Conservation (phyloP, 64 coral and sea anemone genomes). For the Dendronephthya gigantea region DNA sequence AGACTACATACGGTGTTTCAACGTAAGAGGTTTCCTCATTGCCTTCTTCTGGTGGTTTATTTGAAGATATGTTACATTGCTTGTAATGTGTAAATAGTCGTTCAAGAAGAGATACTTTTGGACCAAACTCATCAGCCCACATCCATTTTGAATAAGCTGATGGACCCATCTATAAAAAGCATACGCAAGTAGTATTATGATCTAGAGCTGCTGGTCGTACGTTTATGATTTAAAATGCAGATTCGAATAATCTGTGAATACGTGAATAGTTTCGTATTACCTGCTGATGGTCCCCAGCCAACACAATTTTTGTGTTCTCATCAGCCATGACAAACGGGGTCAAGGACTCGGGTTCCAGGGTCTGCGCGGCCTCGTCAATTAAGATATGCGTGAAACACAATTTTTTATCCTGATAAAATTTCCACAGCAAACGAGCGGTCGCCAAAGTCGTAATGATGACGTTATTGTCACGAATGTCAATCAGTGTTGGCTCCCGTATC, state of each 20-base stretch:
- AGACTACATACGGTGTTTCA: neutral
- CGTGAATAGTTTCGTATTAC: no score
- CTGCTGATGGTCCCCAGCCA: slow-evolving; percentile 3
- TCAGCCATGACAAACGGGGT: neutral
- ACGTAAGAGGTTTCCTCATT: neutral
- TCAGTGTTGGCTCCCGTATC: neutral
- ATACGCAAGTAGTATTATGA: no score
- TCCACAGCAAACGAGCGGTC: neutral
- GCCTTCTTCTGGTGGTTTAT: neutral
- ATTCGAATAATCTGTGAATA: no score
- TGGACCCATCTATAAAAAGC: neutral
- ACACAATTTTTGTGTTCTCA: neutral
- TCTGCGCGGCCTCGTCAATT: slow-evolving; percentile 11
- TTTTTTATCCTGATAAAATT: neutral
- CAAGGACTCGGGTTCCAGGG: neutral
- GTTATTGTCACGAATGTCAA: neutral
- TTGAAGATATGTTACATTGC: neutral
- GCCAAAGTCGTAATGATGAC: neutral
- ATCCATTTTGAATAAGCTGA: neutral
- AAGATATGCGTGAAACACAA: neutral
- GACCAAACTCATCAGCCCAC: neutral
- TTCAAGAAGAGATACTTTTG: neutral
- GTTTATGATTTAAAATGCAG: no score
- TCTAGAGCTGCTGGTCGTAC: no score
- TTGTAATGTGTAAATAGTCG: neutral